These are phyloP conservation scores for Mythimna ferrago DNA, from an alignment of 2,888 invertebrate species.

Conservation along the genomic window DNA sequence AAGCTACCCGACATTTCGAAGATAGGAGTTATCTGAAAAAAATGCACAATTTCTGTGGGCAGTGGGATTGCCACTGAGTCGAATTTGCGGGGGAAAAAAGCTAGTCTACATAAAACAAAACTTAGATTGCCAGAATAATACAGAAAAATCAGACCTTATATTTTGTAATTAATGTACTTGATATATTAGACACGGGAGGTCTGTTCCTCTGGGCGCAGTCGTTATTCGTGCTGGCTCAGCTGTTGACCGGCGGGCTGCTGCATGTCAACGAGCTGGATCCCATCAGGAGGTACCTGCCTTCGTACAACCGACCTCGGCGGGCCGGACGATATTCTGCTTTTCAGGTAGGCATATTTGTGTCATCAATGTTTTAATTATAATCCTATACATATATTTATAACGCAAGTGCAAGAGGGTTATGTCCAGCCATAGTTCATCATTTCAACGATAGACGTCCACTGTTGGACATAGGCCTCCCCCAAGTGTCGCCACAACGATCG, in stretches of 20 bases:
- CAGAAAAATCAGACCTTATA: not conserved
- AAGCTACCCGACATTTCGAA: not conserved
- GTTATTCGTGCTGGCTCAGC: conserved; percentile 97
- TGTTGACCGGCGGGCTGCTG: conserved; percentile 96
- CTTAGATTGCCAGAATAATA: not conserved
- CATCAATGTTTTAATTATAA: not conserved
- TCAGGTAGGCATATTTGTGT: conserved; percentile 93
- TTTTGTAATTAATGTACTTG: not conserved
- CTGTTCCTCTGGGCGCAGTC: conserved; percentile 99
- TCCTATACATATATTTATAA: not conserved
- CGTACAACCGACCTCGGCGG: conserved; percentile 97
- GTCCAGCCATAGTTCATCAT: not conserved
- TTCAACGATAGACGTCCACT: no score
- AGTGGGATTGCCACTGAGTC: no score
- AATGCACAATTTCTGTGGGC: not conserved
- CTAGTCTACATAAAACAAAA: not conserved
- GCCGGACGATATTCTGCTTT: conserved; percentile 99
- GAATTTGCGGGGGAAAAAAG: not conserved
- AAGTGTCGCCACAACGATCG: no score
- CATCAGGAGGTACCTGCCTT: conserved; percentile 98
- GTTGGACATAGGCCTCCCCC: no score
- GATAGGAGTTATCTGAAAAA: no score
- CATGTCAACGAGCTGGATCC: conserved; percentile 99
- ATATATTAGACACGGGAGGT: conserved; percentile 87
- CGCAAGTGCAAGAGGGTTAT: not conserved